A percentile compares a stretch with the other conserved stretches of the same genome.
Conservation (phyloP, 2,888 invertebrate genomes). For the Luffia ferchaultella region DNA sequence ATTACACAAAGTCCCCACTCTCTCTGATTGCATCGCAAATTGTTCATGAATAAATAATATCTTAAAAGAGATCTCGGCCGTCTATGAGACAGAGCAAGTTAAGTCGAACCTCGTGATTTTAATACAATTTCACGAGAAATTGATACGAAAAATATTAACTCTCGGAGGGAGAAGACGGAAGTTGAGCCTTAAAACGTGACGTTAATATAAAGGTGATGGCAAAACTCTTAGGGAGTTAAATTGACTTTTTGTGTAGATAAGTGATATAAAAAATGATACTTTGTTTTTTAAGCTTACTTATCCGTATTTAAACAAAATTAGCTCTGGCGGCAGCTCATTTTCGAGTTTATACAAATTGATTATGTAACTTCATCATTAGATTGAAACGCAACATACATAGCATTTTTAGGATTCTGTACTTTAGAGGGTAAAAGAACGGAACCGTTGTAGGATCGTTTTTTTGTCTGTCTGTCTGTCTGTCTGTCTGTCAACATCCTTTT, state of each 20-base stretch:
- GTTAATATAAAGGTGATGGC: slow-evolving; percentile 17
- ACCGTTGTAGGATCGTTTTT: too few relatives aligned
- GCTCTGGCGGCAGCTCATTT: too few relatives aligned
- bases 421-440: too few relatives aligned
- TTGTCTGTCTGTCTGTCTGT: too few relatives aligned
- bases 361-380: too few relatives aligned
- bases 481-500: too few relatives aligned
- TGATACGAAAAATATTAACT: slow-evolving; percentile 25
- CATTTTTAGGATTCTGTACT: too few relatives aligned
- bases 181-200: slow-evolving; percentile 20
- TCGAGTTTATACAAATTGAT: too few relatives aligned
- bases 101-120: slow-evolving; percentile 22
- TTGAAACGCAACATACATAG: too few relatives aligned
- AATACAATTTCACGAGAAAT: slow-evolving; percentile 26
- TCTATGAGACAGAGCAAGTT: slow-evolving; percentile 2
- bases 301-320: too few relatives aligned
- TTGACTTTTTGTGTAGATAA: slow-evolving; percentile 7
- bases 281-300: too few relatives aligned
- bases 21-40: slow-evolving; percentile 60
- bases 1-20: slow-evolving; percentile 18
- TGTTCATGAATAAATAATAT: slow-evolving; percentile 63
- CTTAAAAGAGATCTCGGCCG: slow-evolving; percentile 25
- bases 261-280: slow-evolving; percentile 6
- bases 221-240: slow-evolving; percentile 7
- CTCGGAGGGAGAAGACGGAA: slow-evolving; percentile 16